Base-by-base conservation (phyloP, 2,113 vertebrate genomes). In the Chaenocephalus aceratus region DNA sequence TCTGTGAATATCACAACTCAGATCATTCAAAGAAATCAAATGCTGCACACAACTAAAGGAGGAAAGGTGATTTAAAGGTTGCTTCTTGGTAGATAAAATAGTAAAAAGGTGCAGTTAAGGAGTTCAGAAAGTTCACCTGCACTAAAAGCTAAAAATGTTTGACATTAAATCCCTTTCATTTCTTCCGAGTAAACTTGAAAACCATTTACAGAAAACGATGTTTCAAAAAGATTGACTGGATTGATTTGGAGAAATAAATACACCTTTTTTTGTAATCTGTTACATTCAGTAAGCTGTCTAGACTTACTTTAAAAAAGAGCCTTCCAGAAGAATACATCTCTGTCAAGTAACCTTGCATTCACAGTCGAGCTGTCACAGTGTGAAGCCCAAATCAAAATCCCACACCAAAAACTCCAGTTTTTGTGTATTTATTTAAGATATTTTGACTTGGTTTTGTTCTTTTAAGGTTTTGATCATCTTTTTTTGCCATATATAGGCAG, bases 401-500 rank as follows among this genome's bases (percentile, higher is more conserved):
- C 18, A 57, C 41, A 21, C 14, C 11, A 58, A 66, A 41, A 72
- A 66, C 45, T 63, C 23, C 10, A 41, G 9, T 59, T 34, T 64
- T 54, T 0, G 53, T 60, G 48, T 5, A n/a, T 60, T 54, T 7
- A 30, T 30, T 30, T 30, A 30, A 30, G 30, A 30, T 30, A 30
- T 30, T 30, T 30, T 30, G 0, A 30, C 3, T 30, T 30, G 0
- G 3, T 30, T 30, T 30, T 30, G 30, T 30, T 30, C 3, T 41
- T 41, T 48, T 44, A 16, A 36, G n/a, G 9, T 16, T 75, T 72
- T 63, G 34, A 52, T 74, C 48, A 71, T 53, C 77, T 13, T 10
- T 30, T 30, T 9, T 4, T 36, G 57, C 66, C 79, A 54, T 41
- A 6, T 26, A 26, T 44, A 46, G 74, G 60, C 49, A 62, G 16